Percentiles rank a stretch among this genome's conserved stretches.
Evolutionary conservation across 92 coral and sea anemone species (phyloP).

Genomic region (Zoanthus solanderi): DNA sequence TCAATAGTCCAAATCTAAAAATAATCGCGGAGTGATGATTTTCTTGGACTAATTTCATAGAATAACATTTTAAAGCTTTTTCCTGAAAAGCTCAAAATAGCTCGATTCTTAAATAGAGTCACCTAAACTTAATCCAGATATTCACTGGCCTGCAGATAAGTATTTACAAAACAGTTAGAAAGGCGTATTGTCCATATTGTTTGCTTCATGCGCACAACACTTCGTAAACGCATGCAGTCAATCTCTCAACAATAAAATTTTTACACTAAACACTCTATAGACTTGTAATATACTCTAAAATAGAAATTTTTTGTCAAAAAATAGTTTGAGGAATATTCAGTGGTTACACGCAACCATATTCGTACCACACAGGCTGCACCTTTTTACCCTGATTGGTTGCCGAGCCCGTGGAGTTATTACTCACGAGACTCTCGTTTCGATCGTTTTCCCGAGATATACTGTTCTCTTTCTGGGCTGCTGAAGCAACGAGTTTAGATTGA

Average conservation of each 20-base stretch:
- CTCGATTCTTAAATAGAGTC: not conserved
- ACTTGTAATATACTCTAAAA: not conserved
- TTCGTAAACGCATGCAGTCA: not conserved
- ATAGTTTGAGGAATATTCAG: not conserved
- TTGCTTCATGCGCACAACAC: not conserved
- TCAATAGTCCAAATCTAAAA: too few relatives aligned
- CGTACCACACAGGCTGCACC: conserved; percentile 82
- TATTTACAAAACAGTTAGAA: not conserved
- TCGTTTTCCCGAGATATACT: conserved; percentile 2
- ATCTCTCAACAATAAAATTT: not conserved
- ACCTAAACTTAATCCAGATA: not conserved
- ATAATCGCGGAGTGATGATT: too few relatives aligned
- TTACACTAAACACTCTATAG: not conserved
- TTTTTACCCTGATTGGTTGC: conserved; percentile 52
- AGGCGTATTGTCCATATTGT: not conserved
- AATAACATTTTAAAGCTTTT: not conserved
- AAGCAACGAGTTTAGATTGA: not conserved
- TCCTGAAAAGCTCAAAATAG: not conserved
- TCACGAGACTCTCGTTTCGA: not conserved
- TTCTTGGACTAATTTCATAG: too few relatives aligned
- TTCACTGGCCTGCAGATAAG: conserved; percentile 14
- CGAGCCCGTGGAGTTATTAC: conserved; percentile 12
- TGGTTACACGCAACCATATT: conserved; percentile 82
- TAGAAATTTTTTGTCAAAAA: not conserved
- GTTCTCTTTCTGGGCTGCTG: conserved; percentile 7